phyloP scores from a whole-genome alignment of 2,888 invertebrate species.

The Cactoblastis cactorum region DNA sequence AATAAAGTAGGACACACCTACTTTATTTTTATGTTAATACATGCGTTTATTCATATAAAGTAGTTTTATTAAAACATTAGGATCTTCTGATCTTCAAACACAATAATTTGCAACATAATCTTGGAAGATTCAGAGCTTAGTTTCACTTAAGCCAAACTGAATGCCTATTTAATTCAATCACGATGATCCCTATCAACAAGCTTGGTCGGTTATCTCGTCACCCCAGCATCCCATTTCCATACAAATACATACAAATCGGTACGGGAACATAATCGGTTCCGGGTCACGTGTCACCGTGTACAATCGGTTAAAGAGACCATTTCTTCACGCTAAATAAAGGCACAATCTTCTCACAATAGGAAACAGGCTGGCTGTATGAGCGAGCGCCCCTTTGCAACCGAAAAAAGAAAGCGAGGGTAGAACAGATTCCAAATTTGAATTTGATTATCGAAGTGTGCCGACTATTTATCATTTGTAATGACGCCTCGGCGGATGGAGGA shows the following conservation, averaged over 20 bases:
- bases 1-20: too few species aligned
- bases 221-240: constrained; percentile 70
- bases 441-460: constrained; percentile 79
- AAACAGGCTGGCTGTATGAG: constrained; percentile 56
- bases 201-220: constrained; percentile 66
- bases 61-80: too few species aligned
- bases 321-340: constrained; percentile 76
- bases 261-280: constrained; percentile 72
- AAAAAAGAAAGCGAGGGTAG: constrained; percentile 59
- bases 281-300: constrained; percentile 81
- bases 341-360: constrained; percentile 76
- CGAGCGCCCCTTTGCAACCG: constrained; percentile 47
- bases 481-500: constrained; percentile 60
- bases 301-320: constrained; percentile 77
- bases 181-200: constrained; percentile 63
- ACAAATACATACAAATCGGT: constrained; percentile 71
- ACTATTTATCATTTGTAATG: constrained; percentile 78
- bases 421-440: constrained; percentile 79
- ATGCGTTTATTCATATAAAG: too few species aligned
- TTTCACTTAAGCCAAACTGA: constrained; percentile 19
- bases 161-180: constrained; percentile 58
- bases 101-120: too few species aligned
- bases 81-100: too few species aligned
- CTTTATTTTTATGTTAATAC: too few species aligned
- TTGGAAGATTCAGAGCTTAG: constrained; percentile 25